Evolutionary conservation across 2,888 invertebrate genomes (phyloP).

Genomic region (Tetragonula carbonaria): DNA sequence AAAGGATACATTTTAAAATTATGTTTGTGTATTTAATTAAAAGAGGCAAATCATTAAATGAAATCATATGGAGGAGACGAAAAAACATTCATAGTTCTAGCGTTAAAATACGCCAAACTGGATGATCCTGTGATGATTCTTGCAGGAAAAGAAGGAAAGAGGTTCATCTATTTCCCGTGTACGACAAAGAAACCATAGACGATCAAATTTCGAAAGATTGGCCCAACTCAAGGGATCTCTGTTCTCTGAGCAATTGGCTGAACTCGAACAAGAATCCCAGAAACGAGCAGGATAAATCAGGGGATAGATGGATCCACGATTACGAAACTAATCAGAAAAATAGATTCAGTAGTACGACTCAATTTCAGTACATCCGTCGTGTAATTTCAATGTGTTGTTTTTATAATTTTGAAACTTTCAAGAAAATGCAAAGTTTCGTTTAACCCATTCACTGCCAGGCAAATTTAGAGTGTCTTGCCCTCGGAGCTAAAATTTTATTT

Average conservation of each 20-base stretch:
- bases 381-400: not conserved
- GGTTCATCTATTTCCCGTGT: not conserved
- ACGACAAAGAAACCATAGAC: slow-evolving; percentile 29
- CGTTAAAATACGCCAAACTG: not conserved
- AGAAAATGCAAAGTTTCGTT: not conserved
- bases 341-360: slow-evolving; percentile 34
- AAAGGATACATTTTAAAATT: too few species aligned
- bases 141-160: slow-evolving; percentile 5
- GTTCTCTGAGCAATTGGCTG: slow-evolving; percentile 53
- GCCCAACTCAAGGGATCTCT: slow-evolving; percentile 44
- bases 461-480: too few species aligned
- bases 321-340: slow-evolving; percentile 12
- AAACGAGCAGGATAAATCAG: slow-evolving; percentile 30
- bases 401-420: too few species aligned
- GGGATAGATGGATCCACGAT: slow-evolving; percentile 36
- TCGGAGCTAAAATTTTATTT: too few species aligned
- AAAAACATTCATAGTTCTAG: too few species aligned
- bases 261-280: slow-evolving; percentile 52
- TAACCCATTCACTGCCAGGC: not conserved
- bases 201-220: slow-evolving; percentile 54
- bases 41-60: too few species aligned
- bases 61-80: too few species aligned
- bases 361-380: not conserved
- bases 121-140: not conserved
- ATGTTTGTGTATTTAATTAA: too few species aligned